These are phyloP conservation scores for Yasuhikotakia modesta DNA, from an alignment of 2,797 vertebrate species.

Conservation along the genomic window DNA sequence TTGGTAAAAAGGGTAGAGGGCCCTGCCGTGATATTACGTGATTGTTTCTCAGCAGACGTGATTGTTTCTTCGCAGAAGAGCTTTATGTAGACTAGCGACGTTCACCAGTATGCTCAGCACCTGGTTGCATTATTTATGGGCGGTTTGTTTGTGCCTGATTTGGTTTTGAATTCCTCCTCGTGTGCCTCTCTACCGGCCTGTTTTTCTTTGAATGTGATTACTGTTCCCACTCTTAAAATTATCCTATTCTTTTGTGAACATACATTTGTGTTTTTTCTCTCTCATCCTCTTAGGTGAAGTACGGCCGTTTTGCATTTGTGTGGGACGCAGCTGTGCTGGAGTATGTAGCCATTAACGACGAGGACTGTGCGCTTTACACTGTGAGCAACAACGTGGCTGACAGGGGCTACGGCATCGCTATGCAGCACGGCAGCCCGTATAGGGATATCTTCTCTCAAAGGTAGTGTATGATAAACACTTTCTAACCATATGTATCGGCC, in stretches of 20 bases:
- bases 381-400: slow-evolving; percentile 88
- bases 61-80: slow-evolving; percentile 4
- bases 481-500: not conserved
- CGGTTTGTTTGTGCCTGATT: slow-evolving; percentile 32
- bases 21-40: slow-evolving; percentile 25
- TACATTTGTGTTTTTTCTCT: slow-evolving; percentile 25
- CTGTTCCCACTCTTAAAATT: slow-evolving; percentile 4
- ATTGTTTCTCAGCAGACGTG: slow-evolving; percentile 11
- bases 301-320: slow-evolving; percentile 93
- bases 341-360: slow-evolving; percentile 94
- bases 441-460: slow-evolving; percentile 97
- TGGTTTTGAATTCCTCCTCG: slow-evolving; percentile 48
- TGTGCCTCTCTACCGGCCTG: slow-evolving; percentile 3
- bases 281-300: slow-evolving; percentile 83
- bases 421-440: slow-evolving; percentile 98
- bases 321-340: slow-evolving; percentile 97
- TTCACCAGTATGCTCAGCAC: slow-evolving; percentile 35
- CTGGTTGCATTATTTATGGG: slow-evolving; percentile 46
- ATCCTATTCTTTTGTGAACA: slow-evolving; percentile 19
- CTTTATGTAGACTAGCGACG: slow-evolving; percentile 22
- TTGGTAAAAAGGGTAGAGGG: not conserved
- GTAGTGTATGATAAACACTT: slow-evolving; percentile 70
- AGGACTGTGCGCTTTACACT: slow-evolving; percentile 95
- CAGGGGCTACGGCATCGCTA: slow-evolving; percentile 94
- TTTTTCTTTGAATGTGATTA: slow-evolving; percentile 43